These are phyloP conservation scores for Atlantisia rogersi DNA, from an alignment of 2,113 vertebrate species.

Conservation along the genomic window DNA sequence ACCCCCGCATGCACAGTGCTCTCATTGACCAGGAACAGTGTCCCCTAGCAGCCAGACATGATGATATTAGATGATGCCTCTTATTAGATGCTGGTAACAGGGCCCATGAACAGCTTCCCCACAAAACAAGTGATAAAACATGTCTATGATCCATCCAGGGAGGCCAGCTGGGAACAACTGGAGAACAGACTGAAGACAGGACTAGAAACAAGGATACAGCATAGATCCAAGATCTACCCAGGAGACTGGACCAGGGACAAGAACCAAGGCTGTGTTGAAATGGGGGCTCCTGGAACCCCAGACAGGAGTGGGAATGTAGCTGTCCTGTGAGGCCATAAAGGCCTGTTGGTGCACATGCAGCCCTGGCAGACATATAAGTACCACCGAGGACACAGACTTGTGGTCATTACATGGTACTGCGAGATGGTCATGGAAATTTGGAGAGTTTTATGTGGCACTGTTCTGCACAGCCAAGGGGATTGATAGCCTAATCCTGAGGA, in stretches of 20 bases:
- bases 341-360: neutral
- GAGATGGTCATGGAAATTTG: neutral
- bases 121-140: neutral
- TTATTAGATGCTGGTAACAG: neutral
- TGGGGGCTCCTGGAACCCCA: rapidly evolving
- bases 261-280: neutral
- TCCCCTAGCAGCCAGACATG: neutral
- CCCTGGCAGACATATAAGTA: neutral
- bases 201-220: neutral
- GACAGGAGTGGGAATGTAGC: neutral
- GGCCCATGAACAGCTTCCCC: neutral
- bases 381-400: neutral
- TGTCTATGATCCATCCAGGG: neutral
- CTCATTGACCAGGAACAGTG: neutral
- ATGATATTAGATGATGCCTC: no score
- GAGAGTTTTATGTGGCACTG: neutral
- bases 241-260: neutral
- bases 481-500: neutral
- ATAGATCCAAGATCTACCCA: neutral
- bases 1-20: rapidly evolving
- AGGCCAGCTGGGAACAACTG: neutral
- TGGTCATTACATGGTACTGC: neutral
- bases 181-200: neutral
- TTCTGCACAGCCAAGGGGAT: neutral
- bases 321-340: rapidly evolving